These are phyloP conservation scores for Dinothrombium tinctorium DNA, from an alignment of 1,140 invertebrate species.

Conservation along the genomic window DNA sequence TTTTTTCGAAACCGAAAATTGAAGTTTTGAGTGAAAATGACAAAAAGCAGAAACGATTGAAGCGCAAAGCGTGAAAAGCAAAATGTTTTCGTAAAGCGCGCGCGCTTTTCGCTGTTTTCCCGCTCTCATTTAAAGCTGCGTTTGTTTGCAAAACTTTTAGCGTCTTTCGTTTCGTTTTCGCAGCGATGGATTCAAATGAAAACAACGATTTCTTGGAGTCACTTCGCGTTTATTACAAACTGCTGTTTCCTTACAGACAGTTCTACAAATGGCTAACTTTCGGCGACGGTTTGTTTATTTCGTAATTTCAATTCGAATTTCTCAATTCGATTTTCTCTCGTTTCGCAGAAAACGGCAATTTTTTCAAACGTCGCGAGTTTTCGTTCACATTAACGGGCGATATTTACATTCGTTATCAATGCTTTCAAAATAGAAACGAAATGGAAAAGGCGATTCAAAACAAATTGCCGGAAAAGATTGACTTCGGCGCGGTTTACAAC, in stretches of 20 bases:
- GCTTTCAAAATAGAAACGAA: constrained; percentile 53
- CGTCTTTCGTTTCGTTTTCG: no score
- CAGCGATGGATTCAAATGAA: no score
- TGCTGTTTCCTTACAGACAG: constrained; percentile 58
- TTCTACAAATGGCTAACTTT: constrained; percentile 73
- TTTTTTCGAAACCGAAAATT: no score
- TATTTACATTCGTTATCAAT: constrained; percentile 74
- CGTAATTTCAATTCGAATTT: neutral
- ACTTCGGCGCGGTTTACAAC: constrained; percentile 82
- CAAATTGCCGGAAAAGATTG: constrained; percentile 68
- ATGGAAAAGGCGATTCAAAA: constrained; percentile 53
- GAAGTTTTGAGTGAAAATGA: no score
- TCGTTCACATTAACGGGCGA: constrained; percentile 85
- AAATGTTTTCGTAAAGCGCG: no score
- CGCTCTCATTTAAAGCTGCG: no score
- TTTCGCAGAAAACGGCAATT: constrained; percentile 31
- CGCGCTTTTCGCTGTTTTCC: no score
- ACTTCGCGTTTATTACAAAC: constrained; percentile 74
- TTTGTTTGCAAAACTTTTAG: no score
- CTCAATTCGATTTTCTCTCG: neutral
- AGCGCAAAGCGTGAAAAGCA: no score
- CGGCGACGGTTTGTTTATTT: constrained; percentile 36
- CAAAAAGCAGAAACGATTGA: no score
- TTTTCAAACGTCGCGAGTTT: constrained; percentile 66
- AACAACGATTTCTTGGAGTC: no score